These are phyloP conservation scores for Rhea pennata DNA, from an alignment of 2,113 vertebrate genomes.

Conservation along the genomic window DNA sequence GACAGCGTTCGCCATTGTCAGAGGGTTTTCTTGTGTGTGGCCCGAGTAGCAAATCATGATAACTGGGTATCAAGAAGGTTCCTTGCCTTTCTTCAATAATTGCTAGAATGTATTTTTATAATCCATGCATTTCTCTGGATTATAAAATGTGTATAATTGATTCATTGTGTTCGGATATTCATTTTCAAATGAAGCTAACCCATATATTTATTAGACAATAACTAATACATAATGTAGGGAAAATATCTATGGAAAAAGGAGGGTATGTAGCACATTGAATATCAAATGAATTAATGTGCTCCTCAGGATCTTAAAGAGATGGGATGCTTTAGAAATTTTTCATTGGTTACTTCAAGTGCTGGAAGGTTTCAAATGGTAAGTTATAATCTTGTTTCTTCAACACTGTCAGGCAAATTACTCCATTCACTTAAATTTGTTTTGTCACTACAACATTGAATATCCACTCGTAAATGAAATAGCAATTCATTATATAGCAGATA, in stretches of 20 bases:
- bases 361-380: neutral
- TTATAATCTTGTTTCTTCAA: neutral
- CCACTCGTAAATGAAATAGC: slow-evolving; percentile 15
- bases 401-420: neutral
- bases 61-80: neutral
- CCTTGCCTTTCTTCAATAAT: neutral
- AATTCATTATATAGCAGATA: neutral
- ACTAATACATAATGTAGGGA: neutral
- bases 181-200: neutral
- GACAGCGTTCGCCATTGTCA: neutral
- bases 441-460: neutral
- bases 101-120: neutral
- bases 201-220: neutral
- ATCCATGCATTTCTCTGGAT: neutral
- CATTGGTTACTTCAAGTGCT: neutral
- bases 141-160: neutral
- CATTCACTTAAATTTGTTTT: neutral
- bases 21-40: neutral
- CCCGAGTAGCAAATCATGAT: neutral
- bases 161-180: neutral
- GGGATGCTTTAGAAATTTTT: slow-evolving; percentile 1
- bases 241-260: neutral
- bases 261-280: neutral
- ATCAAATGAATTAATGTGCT: neutral
- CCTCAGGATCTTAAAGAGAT: neutral